phyloP scores from a whole-genome alignment of 2,113 vertebrate genomes.

The Apus apus region DNA sequence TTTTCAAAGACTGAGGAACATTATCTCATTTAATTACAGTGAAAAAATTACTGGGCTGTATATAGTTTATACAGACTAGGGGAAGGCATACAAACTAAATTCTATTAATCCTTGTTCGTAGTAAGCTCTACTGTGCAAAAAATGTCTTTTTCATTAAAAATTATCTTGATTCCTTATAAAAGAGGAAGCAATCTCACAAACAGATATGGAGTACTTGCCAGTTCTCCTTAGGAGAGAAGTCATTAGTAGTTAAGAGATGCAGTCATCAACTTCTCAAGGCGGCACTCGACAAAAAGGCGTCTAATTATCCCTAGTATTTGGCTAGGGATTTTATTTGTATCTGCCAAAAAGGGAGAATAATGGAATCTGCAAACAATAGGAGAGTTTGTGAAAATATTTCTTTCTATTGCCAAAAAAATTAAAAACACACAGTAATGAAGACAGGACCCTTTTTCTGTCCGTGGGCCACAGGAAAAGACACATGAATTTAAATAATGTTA shows the following conservation, averaged over 20 bases:
- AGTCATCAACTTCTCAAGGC: not conserved
- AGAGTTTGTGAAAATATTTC: constrained; percentile 15
- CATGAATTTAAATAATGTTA: constrained; percentile 43
- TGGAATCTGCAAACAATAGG: constrained; percentile 41
- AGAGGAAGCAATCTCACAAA: not conserved
- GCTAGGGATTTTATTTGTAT: constrained; percentile 18
- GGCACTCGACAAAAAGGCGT: not conserved
- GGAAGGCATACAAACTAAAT: not conserved
- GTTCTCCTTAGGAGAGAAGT: not conserved
- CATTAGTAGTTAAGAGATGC: not conserved
- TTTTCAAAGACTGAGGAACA: not conserved
- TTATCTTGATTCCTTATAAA: not conserved
- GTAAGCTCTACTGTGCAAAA: not conserved
- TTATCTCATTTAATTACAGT: not conserved
- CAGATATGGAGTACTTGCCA: not conserved
- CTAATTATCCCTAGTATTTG: constrained; percentile 29
- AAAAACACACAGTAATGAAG: constrained; percentile 19
- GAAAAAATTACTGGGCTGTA: not conserved
- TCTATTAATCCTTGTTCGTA: not conserved
- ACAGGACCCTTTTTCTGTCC: constrained; percentile 13
- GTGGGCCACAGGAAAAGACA: not conserved
- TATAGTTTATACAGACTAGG: not conserved
- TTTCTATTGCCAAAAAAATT: constrained; percentile 42
- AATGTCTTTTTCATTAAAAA: not conserved
- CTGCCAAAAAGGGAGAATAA: constrained; percentile 25